Percentiles rank a stretch among this genome's conserved stretches.
These are phyloP conservation scores for Leucoptera coffeella DNA, from an alignment of 2,888 invertebrate genomes.

Conservation along the genomic window DNA sequence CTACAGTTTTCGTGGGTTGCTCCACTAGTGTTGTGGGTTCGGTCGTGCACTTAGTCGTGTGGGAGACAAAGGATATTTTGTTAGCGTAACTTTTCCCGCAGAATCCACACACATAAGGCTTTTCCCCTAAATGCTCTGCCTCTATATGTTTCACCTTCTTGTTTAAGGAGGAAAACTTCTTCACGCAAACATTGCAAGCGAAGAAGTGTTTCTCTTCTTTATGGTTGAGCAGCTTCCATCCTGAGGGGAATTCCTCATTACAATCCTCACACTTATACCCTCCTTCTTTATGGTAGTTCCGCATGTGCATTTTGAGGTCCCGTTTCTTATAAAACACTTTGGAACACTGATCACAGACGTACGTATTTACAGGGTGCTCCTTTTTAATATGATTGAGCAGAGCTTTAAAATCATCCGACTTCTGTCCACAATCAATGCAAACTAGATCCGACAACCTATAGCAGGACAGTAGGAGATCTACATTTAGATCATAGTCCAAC, in stretches of 20 bases:
- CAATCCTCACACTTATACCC: constrained; percentile 20
- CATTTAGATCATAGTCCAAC: constrained; percentile 15
- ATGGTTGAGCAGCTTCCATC: constrained; percentile 16
- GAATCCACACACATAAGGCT: constrained; percentile 18
- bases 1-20: constrained; percentile 6
- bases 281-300: constrained; percentile 16
- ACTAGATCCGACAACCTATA: constrained; percentile 23
- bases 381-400: constrained; percentile 23
- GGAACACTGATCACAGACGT: constrained; percentile 18
- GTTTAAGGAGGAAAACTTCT: constrained; percentile 16
- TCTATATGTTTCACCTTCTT: constrained; percentile 25
- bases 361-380: constrained; percentile 15
- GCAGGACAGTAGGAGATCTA: constrained; percentile 14
- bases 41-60: constrained; percentile 18
- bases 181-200: constrained; percentile 25
- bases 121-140: constrained; percentile 14
- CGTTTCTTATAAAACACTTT: constrained; percentile 21
- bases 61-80: constrained; percentile 21
- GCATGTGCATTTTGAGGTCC: constrained; percentile 19
- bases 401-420: constrained; percentile 16
- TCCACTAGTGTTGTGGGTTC: background rate
- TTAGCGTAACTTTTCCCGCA: constrained; percentile 20
- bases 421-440: constrained; percentile 20
- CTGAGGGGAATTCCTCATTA: constrained; percentile 12
- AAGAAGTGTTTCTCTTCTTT: constrained; percentile 19